Conservation (phyloP, 2,797 vertebrate species). For the Trachurus trachurus region DNA sequence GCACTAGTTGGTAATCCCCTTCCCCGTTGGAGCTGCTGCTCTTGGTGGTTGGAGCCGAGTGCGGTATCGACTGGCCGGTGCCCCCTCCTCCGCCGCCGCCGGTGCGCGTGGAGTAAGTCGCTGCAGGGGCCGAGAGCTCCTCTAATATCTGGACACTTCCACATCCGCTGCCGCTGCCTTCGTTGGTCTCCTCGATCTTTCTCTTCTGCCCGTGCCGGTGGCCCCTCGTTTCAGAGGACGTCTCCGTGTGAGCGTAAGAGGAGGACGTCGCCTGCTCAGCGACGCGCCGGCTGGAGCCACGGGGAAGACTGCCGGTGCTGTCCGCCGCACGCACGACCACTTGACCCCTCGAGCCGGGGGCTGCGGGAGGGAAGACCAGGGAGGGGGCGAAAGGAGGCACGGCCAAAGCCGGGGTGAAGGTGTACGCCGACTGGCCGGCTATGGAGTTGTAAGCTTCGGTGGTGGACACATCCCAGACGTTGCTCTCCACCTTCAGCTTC, state of each 20-base stretch:
- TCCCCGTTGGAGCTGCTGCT: conserved; percentile 97
- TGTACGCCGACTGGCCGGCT: conserved; percentile 92
- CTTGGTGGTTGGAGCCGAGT: conserved; percentile 95
- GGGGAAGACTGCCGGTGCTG: conserved; percentile 94
- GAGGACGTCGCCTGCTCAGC: conserved; percentile 76
- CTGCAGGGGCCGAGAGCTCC: conserved; percentile 94
- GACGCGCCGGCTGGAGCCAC: conserved; percentile 92
- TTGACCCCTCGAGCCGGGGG: conserved; percentile 92
- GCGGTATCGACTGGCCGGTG: conserved; percentile 94
- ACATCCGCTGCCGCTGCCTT: conserved; percentile 87
- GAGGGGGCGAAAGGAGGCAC: conserved; percentile 92
- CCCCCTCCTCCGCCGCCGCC: conserved; percentile 89
- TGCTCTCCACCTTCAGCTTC: conserved; percentile 98
- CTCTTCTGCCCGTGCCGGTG: conserved; percentile 97
- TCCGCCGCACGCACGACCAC: conserved; percentile 94
- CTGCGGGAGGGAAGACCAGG: conserved; percentile 91
- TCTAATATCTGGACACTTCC: conserved; percentile 98
- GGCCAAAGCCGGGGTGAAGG: conserved; percentile 90
- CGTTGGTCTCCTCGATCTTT: conserved; percentile 91
- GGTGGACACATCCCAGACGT: conserved; percentile 95
- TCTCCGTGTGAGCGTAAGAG: conserved; percentile 80
- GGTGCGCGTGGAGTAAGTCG: conserved; percentile 90
- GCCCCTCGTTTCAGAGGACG: conserved; percentile 87
- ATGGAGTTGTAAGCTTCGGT: conserved; percentile 93
- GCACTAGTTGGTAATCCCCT: conserved; percentile 98